phyloP scores from a whole-genome alignment of 1,140 invertebrate genomes.

The Leptonema lineaticorne region DNA sequence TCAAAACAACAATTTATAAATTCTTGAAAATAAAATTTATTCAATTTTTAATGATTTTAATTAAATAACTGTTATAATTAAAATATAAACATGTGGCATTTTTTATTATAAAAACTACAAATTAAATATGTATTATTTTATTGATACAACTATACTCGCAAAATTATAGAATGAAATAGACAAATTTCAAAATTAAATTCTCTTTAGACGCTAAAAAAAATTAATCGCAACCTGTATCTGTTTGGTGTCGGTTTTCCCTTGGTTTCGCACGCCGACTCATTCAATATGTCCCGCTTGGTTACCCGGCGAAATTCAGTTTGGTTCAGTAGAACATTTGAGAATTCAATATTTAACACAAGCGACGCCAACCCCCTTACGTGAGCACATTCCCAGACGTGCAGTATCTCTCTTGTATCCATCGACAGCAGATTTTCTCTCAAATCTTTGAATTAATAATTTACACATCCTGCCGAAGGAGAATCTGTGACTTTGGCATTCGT shows the following conservation, averaged over 20 bases:
- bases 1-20: too few relatives aligned
- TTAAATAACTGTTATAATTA: too few relatives aligned
- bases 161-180: too few relatives aligned
- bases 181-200: too few relatives aligned
- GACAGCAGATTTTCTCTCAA: not conserved
- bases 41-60: too few relatives aligned
- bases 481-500: not conserved
- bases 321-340: not conserved
- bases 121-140: too few relatives aligned
- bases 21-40: too few relatives aligned
- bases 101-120: too few relatives aligned
- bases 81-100: too few relatives aligned
- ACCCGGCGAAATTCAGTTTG: not conserved
- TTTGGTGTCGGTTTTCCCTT: not conserved
- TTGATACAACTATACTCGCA: too few relatives aligned
- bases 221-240: constrained; percentile 5
- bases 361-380: not conserved
- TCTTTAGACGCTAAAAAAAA: not conserved
- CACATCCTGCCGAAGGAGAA: not conserved
- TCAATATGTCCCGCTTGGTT: not conserved
- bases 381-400: not conserved
- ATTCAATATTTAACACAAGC: not conserved
- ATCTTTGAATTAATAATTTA: not conserved
- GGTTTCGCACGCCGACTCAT: not conserved
- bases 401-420: not conserved